phyloP scores from a whole-genome alignment of 2,113 vertebrate species.

The Lepisosteus osseus region DNA sequence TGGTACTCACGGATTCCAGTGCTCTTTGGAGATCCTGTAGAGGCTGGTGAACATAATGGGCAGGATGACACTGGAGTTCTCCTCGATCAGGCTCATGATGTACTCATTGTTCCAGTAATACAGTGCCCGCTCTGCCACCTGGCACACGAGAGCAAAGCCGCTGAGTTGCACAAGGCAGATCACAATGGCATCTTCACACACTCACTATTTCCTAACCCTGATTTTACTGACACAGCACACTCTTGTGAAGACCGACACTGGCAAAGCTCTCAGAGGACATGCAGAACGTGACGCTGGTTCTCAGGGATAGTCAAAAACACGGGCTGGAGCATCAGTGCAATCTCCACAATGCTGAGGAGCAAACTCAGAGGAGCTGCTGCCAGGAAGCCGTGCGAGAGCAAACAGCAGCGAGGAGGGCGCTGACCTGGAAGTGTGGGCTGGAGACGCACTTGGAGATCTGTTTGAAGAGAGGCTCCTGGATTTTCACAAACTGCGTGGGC shows the following conservation, averaged over 20 bases:
- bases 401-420: constrained; percentile 29
- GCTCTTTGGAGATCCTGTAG: constrained; percentile 98
- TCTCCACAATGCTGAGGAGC: too few relatives aligned
- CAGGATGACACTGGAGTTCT: constrained; percentile 97
- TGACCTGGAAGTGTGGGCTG: constrained; percentile 97
- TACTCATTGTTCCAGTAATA: constrained; percentile 99
- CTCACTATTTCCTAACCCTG: too few relatives aligned
- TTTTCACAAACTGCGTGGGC: constrained; percentile 96
- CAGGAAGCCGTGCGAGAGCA: too few relatives aligned
- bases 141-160: not conserved
- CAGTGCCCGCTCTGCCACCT: constrained; percentile 95
- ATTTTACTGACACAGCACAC: too few relatives aligned
- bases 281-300: too few relatives aligned
- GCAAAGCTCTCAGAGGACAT: too few relatives aligned
- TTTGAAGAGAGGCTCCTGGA: constrained; percentile 98
- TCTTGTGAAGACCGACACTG: too few relatives aligned
- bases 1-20: constrained; percentile 94
- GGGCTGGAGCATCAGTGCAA: too few relatives aligned
- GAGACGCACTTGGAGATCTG: constrained; percentile 98
- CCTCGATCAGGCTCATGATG: constrained; percentile 99
- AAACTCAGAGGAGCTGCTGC: too few relatives aligned
- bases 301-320: too few relatives aligned
- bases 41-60: constrained; percentile 99
- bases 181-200: not conserved
- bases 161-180: too few relatives aligned